Evolutionary conservation across 2,888 invertebrate genomes (phyloP).

Genomic region (Eupeodes latifasciatus): DNA sequence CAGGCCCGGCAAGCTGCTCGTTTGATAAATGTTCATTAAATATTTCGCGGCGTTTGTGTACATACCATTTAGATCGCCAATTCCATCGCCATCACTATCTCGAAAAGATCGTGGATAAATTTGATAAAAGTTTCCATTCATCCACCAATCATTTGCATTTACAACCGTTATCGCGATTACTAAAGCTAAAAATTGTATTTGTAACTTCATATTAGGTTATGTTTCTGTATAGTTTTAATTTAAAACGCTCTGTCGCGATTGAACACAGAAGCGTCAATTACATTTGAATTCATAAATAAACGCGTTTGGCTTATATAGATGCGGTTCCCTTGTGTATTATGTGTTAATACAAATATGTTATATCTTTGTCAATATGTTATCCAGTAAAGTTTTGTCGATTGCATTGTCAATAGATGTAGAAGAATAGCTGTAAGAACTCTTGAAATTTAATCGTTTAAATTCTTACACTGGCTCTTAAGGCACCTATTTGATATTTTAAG

Average conservation of each 20-base stretch:
- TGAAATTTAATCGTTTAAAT: background rate
- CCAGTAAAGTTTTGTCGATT: conserved; percentile 13
- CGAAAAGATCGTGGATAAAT: conserved; percentile 92
- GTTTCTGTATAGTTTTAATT: background rate
- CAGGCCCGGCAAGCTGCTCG: no score
- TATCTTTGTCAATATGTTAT: background rate
- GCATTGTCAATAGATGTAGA: conserved; percentile 25
- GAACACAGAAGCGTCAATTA: conserved; percentile 35
- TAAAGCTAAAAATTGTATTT: conserved; percentile 26
- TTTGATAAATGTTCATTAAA: no score
- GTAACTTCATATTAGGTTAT: conserved; percentile 43
- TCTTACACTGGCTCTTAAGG: background rate
- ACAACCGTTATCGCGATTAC: conserved; percentile 35
- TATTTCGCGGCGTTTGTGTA: background rate
- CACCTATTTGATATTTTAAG: conserved; percentile 4
- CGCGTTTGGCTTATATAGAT: conserved; percentile 50
- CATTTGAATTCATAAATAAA: background rate
- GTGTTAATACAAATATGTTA: background rate
- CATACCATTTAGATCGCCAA: conserved; percentile 87
- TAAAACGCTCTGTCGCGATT: conserved; percentile 21
- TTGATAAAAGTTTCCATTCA: conserved; percentile 88
- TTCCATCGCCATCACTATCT: conserved; percentile 91
- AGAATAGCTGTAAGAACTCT: background rate
- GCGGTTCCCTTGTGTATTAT: conserved; percentile 5
- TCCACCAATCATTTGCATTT: conserved; percentile 81